A percentile compares a stretch with the other conserved stretches of the same genome.
These are phyloP conservation scores for Cheilosia vernalis DNA, from an alignment of 2,888 invertebrate species.

Conservation along the genomic window DNA sequence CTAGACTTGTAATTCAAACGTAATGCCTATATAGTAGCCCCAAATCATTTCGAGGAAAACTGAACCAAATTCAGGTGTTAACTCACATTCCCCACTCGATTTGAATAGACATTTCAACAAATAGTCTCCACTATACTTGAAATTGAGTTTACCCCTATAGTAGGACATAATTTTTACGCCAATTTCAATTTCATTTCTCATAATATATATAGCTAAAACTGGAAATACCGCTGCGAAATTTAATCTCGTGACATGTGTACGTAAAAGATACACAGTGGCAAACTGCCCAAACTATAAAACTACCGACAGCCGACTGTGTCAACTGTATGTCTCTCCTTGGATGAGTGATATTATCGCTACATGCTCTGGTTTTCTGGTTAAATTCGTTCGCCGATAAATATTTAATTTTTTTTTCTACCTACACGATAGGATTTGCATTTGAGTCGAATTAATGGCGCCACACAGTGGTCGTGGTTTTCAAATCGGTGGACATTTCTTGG, in stretches of 20 bases:
- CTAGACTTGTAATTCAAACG: too few species aligned
- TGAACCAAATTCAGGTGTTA: conserved; percentile 31
- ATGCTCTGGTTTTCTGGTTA: conserved; percentile 30
- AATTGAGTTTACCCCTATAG: conserved; percentile 47
- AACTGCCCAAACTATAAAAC: background rate
- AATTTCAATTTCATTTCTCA: conserved; percentile 48
- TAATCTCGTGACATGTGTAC: conserved; percentile 15
- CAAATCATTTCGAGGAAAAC: conserved; percentile 9
- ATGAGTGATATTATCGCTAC: conserved; percentile 42
- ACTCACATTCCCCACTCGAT: conserved; percentile 51
- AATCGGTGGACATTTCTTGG: background rate
- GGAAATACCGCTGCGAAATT: conserved; percentile 44
- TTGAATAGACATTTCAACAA: conserved; percentile 34
- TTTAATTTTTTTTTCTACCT: conserved; percentile 2
- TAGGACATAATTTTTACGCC: conserved; percentile 38
- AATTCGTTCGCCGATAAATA: conserved; percentile 16
- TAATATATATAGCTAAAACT: conserved; percentile 33
- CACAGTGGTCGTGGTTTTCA: background rate
- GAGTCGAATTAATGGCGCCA: background rate
- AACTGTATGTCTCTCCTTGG: conserved; percentile 46
- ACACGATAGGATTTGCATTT: background rate
- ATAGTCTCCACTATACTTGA: conserved; percentile 40
- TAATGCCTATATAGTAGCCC: background rate
- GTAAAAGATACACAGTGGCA: conserved; percentile 24
- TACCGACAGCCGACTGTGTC: conserved; percentile 37